phyloP scores from a whole-genome alignment of 2,888 invertebrate species.

The Eurytoma californica region DNA sequence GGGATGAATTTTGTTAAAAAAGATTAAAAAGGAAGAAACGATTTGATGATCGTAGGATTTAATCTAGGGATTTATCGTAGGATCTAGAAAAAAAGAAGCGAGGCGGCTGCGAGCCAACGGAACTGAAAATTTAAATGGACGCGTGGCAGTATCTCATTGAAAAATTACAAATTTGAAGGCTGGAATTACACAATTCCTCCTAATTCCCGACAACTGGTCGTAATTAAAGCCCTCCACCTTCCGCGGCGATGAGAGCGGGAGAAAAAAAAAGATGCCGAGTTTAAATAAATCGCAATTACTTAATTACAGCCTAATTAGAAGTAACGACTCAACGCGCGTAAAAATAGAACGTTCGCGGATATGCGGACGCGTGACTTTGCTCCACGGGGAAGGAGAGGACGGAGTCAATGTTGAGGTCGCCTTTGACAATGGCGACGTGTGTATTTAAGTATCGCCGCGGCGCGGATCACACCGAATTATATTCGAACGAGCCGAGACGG shows the following conservation, averaged over 20 bases:
- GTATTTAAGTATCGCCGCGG: not conserved
- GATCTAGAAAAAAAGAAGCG: not conserved
- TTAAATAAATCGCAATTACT: constrained; percentile 37
- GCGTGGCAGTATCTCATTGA: not conserved
- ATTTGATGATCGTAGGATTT: too few relatives aligned
- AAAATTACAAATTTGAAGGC: constrained; percentile 28
- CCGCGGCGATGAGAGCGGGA: not conserved
- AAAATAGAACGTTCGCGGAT: not conserved
- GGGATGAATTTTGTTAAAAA: too few relatives aligned
- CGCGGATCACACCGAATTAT: constrained; percentile 6
- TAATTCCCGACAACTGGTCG: constrained; percentile 16
- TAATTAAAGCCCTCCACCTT: constrained; percentile 6
- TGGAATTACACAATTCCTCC: constrained; percentile 18
- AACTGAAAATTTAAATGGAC: not conserved
- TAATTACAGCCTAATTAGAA: constrained; percentile 29
- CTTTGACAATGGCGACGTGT: not conserved
- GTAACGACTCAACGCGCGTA: not conserved
- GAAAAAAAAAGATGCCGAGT: not conserved
- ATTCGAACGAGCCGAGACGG: not conserved
- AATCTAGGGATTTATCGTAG: too few relatives aligned
- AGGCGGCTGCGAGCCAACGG: not conserved
- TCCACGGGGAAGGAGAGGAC: not conserved
- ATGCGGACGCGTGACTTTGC: not conserved
- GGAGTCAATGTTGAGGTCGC: constrained; percentile 39
- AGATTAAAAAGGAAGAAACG: too few relatives aligned